These are phyloP conservation scores for Carassius auratus DNA, from an alignment of 2,113 vertebrate species.

Conservation along the genomic window DNA sequence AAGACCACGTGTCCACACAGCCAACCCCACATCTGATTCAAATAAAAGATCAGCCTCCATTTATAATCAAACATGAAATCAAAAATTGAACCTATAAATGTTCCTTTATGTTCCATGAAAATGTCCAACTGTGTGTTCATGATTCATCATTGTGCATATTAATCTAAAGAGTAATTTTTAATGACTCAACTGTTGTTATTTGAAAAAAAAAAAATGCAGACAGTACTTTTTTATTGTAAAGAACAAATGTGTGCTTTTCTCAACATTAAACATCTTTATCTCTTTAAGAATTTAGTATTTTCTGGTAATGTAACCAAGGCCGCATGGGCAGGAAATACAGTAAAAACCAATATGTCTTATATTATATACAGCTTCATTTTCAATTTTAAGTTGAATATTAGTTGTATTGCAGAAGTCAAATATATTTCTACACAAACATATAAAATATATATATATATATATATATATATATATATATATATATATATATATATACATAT, in stretches of 20 bases:
- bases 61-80: not conserved
- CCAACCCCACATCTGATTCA: conserved; percentile 3
- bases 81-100: not conserved
- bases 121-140: conserved; percentile 7
- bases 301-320: not conserved
- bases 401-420: not conserved
- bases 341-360: not conserved
- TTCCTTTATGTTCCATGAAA: not conserved
- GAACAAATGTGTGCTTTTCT: not conserved
- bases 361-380: not conserved
- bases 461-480: too few species aligned
- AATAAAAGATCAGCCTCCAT: not conserved
- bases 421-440: not conserved
- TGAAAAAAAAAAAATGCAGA: not conserved
- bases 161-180: not conserved
- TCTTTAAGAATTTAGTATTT: not conserved
- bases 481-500: too few species aligned
- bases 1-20: conserved; percentile 10
- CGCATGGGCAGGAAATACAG: not conserved
- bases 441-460: too few species aligned
- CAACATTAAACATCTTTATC: not conserved
- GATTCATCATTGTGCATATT: not conserved
- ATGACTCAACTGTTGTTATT: not conserved
- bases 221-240: not conserved
- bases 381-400: not conserved